Base-by-base conservation (phyloP, 2,797 vertebrate species). In the Phrynocephalus vlangalii region DNA sequence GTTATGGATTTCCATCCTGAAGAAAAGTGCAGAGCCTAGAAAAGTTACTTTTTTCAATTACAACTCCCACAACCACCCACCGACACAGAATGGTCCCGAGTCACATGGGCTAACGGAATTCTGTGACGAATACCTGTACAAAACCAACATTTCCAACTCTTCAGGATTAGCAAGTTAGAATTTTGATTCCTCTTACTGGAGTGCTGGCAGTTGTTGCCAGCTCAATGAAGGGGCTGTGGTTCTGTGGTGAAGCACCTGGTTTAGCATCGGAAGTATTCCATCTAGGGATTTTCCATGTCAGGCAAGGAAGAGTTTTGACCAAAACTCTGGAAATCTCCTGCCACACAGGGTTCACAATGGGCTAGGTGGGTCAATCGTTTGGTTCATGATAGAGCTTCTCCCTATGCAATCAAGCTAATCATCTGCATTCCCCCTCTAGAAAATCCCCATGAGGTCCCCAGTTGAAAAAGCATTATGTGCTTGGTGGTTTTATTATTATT, bases 381-480 rank as follows among this genome's bases (percentile, higher is more conserved):
- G 22, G 44, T 3, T 48, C 38, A 24, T 6, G 20, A 73, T 38
- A 73, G 60, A 30, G 71, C 6, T 48, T 38, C 75, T 48, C 33
- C 44, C 38, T 48, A 76, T 38, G 56, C 48, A 85, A 38, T 20
- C 30, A 30, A 73, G 50, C 28, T 7, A 63, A 20, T 13, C 86
- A 63, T 18, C 9, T 1, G 1, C 7, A 30, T 3, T 48, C 20
- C 1, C 66, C n/a, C 63, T 79, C 52, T 56, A 10, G n/a, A 9
- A 67, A 79, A 66, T 68, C 72, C 75, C 68, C 10, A 2, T 5
- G 63, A 81, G 87, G 76, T 48, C 48, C 7, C 56, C 13, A 68
- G 71, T 81, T 88, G 71, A 85, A 85, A 63, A 76, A 85, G 71
- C 70, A 76, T 75, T 18, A 8, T 83, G 13, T 1, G 24, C 72